These are phyloP conservation scores for Ploceus nigricollis DNA, from an alignment of 2,113 vertebrate genomes.

Conservation along the genomic window DNA sequence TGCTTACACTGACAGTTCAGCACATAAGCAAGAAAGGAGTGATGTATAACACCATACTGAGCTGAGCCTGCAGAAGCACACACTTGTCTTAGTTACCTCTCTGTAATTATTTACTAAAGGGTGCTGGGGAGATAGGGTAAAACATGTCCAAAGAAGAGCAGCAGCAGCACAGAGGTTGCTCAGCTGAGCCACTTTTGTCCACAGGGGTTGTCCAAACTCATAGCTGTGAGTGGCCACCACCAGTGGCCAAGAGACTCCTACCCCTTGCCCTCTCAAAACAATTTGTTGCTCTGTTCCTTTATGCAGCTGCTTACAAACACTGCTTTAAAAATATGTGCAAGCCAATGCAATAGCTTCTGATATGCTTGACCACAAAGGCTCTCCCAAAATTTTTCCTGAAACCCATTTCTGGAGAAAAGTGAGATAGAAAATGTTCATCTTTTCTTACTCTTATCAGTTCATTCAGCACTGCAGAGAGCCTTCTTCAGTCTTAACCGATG, in stretches of 20 bases:
- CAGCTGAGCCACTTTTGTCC: not conserved
- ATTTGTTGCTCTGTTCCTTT: not conserved
- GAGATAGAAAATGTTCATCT: not conserved
- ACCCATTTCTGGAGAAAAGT: not conserved
- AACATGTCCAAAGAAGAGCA: not conserved
- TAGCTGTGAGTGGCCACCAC: not conserved
- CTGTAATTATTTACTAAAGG: not conserved
- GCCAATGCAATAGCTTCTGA: not conserved
- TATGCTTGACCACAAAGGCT: not conserved
- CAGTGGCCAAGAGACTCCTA: not conserved
- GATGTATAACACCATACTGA: not conserved
- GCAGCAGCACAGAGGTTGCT: not conserved
- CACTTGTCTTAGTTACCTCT: not conserved
- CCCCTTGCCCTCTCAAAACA: not conserved
- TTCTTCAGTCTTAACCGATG: constrained; percentile 6
- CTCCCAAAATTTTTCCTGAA: not conserved
- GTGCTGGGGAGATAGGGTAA: not conserved
- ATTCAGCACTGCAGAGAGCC: not conserved
- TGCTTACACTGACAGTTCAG: not conserved
- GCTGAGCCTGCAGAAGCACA: not conserved
- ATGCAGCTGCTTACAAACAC: not conserved
- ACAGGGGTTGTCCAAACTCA: not conserved
- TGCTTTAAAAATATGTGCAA: not conserved
- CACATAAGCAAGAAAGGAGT: not conserved
- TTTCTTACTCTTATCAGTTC: not conserved